Conservation (phyloP, 2,888 invertebrate genomes). For the Parasteatoda lunata region DNA sequence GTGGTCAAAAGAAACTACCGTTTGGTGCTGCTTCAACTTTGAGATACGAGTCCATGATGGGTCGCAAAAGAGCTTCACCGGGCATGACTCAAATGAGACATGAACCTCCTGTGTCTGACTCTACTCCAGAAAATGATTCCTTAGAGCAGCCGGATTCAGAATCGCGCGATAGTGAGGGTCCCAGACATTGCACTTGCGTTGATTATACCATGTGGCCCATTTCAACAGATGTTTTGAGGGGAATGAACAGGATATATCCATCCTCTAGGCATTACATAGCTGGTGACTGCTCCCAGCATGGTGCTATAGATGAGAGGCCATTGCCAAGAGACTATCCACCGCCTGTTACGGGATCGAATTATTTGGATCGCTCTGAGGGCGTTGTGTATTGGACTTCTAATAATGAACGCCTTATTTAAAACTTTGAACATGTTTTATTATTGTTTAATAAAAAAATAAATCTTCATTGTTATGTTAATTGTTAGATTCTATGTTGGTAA, state of each 20-base stretch:
- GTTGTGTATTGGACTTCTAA: constrained; percentile 64
- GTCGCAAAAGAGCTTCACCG: constrained; percentile 4
- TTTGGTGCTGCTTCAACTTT: constrained; percentile 63
- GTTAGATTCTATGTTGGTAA: no score
- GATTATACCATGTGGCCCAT: constrained; percentile 36
- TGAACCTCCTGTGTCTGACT: constrained; percentile 24
- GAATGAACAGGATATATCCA: constrained; percentile 30
- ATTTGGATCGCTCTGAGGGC: constrained; percentile 57
- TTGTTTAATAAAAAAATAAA: no score
- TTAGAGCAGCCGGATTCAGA: constrained; percentile 46
- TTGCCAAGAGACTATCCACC: constrained; percentile 51
- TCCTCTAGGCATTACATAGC: constrained; percentile 23
- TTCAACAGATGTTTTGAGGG: constrained; percentile 4
- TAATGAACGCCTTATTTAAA: constrained; percentile 61
- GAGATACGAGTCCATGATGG: constrained; percentile 47
- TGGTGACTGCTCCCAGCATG: constrained; percentile 34
- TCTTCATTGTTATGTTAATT: no score
- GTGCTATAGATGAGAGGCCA: constrained; percentile 15
- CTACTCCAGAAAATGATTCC: constrained; percentile 54
- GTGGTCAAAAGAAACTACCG: constrained; percentile 58
- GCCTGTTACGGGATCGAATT: constrained; percentile 59
- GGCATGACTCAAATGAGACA: neutral
- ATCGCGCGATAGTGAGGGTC: neutral
- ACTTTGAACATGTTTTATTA: no score
- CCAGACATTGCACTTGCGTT: constrained; percentile 57